Percentiles rank a stretch among this genome's conserved stretches.
Evolutionary conservation across 1,140 invertebrate species (phyloP).

Genomic region (Drosophila sturtevanti): DNA sequence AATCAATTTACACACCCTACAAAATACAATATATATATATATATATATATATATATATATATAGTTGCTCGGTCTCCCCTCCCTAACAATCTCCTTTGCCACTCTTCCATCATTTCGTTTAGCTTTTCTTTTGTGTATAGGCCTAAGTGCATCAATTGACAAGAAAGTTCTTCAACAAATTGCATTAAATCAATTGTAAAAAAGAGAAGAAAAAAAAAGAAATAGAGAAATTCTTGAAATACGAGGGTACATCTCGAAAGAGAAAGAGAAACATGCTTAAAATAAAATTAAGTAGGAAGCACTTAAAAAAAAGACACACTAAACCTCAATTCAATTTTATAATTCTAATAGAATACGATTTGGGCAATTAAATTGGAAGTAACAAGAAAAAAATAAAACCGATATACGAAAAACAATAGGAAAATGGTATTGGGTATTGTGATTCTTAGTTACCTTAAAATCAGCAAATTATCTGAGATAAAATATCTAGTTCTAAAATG

Average conservation of each 20-base stretch:
- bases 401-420: too few species aligned
- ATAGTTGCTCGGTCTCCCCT: neutral
- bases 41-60: neutral
- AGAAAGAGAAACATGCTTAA: too few species aligned
- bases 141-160: slow-evolving; percentile 68
- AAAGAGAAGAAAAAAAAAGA: neutral
- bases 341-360: too few species aligned
- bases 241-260: neutral
- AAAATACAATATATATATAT: slow-evolving; percentile 11
- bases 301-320: slow-evolving; percentile 9
- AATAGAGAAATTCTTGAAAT: slow-evolving; percentile 1
- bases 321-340: slow-evolving; percentile 5
- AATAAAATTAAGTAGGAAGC: neutral
- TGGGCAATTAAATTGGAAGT: too few species aligned
- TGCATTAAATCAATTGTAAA: slow-evolving; percentile 61
- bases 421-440: too few species aligned
- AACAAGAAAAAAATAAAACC: too few species aligned
- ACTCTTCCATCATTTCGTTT: neutral
- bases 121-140: slow-evolving; percentile 42
- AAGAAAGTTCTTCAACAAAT: slow-evolving; percentile 48
- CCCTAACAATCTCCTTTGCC: neutral
- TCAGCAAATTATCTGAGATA: too few species aligned
- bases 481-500: too few species aligned
- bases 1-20: slow-evolving; percentile 69
- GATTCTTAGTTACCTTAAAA: too few species aligned